phyloP scores from a whole-genome alignment of 2,888 invertebrate species.

The Diogma glabrata region DNA sequence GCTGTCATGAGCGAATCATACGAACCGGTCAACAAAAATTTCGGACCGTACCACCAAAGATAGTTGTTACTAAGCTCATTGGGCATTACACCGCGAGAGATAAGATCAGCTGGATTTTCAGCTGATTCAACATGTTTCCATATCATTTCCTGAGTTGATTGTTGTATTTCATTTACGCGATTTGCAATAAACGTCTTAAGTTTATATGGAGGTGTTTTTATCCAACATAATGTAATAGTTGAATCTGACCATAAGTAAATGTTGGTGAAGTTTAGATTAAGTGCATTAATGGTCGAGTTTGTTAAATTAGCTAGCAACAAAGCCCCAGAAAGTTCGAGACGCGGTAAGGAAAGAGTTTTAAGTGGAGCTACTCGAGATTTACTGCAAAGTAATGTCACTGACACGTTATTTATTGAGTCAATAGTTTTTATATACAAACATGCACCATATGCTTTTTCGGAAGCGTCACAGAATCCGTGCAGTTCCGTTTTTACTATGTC shows the following conservation, averaged over 20 bases:
- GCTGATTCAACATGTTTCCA: neutral
- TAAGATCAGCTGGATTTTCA: neutral
- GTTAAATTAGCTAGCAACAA: no score
- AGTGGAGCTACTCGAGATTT: no score
- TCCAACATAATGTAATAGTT: neutral
- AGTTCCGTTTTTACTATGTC: no score
- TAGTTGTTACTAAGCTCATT: neutral
- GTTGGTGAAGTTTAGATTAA: neutral
- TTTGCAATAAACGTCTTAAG: neutral
- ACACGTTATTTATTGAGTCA: no score
- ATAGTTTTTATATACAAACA: no score
- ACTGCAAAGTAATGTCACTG: no score
- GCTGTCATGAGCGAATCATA: neutral
- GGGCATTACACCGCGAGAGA: neutral
- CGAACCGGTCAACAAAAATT: neutral
- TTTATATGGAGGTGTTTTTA: neutral
- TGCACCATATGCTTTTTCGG: no score
- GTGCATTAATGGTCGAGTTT: neutral
- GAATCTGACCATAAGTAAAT: neutral
- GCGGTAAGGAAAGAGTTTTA: no score
- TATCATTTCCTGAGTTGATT: no score
- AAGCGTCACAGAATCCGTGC: no score
- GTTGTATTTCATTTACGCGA: neutral
- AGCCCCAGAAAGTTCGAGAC: no score
- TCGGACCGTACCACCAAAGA: neutral